Evolutionary conservation across 2,113 vertebrate species (phyloP), one percentile per base, ranked within the genome.

Genomic region (Danionella cerebrum): DNA sequence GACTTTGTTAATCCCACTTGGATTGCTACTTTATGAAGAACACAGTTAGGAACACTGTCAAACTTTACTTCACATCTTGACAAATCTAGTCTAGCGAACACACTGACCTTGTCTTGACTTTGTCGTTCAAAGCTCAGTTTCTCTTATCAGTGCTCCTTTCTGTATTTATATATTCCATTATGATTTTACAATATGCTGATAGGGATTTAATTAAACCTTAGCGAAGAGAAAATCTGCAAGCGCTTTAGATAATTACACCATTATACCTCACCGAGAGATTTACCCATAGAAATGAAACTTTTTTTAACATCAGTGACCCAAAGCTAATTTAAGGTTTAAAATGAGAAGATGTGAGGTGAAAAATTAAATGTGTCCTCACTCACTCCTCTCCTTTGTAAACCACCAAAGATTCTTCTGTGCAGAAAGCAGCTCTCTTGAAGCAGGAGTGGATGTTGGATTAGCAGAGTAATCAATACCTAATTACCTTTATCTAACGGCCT

Each of bases 391-490:
- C 10, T 27, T 51, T 59, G 39, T 59, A 68, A 54, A 66, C 62
- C 70, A 35, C 54, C 21, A 27, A 64, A 27, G 55, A 58, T 18
- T 44, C 55, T n/a, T 6, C 10, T 12, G 5, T 12, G 24, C 14
- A 52, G 65, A 31, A 55, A 62, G 44, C 42, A 27, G 38, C 57
- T 7, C 51, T n/a, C 69, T 66, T 73, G 67, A 72, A 60, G 66
- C 66, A 52, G 51, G 25, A 25, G 47, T 21, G 54, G 60, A 73
- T 76, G 67, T 70, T 66, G 67, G 42, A 67, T 68, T 68, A 36
- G 54, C 48, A 54, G 41, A 51, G 52, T 50, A 70, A 69, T 76
- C 74, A 55, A 76, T 76, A 76, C 57, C 60, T 70, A 73, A 76
- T 73, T 73, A 70, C 70, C 67, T 66, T 73, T 70, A 76, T 76